These are phyloP conservation scores for Macrotrachela quadricornifera DNA, from an alignment of 1,140 invertebrate species.

Conservation along the genomic window DNA sequence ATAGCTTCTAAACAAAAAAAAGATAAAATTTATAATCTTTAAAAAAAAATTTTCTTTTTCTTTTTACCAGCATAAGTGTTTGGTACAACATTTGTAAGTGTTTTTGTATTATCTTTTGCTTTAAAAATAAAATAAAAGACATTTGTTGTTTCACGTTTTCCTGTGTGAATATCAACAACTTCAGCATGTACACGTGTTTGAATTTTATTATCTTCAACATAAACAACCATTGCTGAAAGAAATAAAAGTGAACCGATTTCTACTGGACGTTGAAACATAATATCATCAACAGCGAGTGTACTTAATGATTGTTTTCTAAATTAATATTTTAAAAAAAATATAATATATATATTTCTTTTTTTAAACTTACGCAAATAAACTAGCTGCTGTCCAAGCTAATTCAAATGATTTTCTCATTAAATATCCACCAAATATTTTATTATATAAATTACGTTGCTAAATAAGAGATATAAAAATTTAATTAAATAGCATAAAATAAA, in stretches of 20 bases:
- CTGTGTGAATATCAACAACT: slow-evolving; percentile 1
- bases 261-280: slow-evolving; percentile 46
- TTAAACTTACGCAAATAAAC: slow-evolving; percentile 19
- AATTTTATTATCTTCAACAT: neutral
- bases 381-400: slow-evolving; percentile 45
- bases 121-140: slow-evolving; percentile 8
- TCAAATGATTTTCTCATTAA: slow-evolving; percentile 56
- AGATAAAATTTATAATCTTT: too few species aligned
- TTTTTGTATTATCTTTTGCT: neutral
- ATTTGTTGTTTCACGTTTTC: slow-evolving; percentile 5
- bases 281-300: slow-evolving; percentile 45
- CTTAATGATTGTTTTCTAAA: slow-evolving; percentile 39
- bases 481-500: neutral
- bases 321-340: slow-evolving; percentile 8
- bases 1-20: neutral
- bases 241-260: slow-evolving; percentile 48
- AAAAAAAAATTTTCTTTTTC: too few species aligned
- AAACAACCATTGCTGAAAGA: slow-evolving; percentile 39
- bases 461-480: slow-evolving; percentile 13
- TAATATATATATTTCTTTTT: neutral
- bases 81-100: neutral
- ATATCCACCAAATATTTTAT: slow-evolving; percentile 60
- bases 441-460: slow-evolving; percentile 49
- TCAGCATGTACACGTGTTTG: slow-evolving; percentile 6
- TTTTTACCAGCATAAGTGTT: slow-evolving; percentile 1